These are phyloP conservation scores for Drosophila sulfurigaster DNA, from an alignment of 1,140 invertebrate species.

Conservation along the genomic window DNA sequence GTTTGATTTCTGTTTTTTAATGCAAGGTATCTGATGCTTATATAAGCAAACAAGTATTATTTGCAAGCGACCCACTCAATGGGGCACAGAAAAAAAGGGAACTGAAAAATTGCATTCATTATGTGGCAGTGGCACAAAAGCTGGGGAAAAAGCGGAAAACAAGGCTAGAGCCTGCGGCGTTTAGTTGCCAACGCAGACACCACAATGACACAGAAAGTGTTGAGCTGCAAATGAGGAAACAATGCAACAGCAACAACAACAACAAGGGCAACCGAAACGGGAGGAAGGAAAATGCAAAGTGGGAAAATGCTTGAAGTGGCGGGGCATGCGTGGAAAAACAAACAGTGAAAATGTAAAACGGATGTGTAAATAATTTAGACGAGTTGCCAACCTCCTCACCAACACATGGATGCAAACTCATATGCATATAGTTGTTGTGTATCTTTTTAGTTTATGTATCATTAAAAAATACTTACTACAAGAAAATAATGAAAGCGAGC, in stretches of 20 bases:
- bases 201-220: conserved; percentile 81
- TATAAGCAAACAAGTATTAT: conserved; percentile 3
- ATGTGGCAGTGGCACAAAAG: conserved; percentile 68
- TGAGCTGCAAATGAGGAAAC: conserved; percentile 80
- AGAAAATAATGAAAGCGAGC: conserved; percentile 54
- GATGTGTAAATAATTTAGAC: conserved; percentile 84
- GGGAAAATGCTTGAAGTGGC: conserved; percentile 70
- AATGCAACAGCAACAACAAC: conserved; percentile 64
- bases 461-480: conserved; percentile 81
- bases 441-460: conserved; percentile 83
- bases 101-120: conserved; percentile 78
- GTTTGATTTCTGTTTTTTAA: conserved; percentile 14
- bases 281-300: conserved; percentile 46
- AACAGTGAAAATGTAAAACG: conserved; percentile 78
- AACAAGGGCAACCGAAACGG: conserved; percentile 6
- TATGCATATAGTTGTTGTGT: conserved; percentile 55
- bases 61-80: conserved; percentile 54
- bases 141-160: conserved; percentile 50
- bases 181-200: conserved; percentile 54
- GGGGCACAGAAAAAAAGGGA: conserved; percentile 24
- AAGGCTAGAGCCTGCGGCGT: conserved; percentile 64
- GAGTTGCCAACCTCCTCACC: conserved; percentile 64
- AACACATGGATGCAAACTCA: conserved; percentile 8
- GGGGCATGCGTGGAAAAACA: conserved; percentile 70
- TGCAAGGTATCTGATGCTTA: background rate